Evolutionary conservation across 2,888 invertebrate species (phyloP).

Genomic region (Nipponacmea schrenckii): DNA sequence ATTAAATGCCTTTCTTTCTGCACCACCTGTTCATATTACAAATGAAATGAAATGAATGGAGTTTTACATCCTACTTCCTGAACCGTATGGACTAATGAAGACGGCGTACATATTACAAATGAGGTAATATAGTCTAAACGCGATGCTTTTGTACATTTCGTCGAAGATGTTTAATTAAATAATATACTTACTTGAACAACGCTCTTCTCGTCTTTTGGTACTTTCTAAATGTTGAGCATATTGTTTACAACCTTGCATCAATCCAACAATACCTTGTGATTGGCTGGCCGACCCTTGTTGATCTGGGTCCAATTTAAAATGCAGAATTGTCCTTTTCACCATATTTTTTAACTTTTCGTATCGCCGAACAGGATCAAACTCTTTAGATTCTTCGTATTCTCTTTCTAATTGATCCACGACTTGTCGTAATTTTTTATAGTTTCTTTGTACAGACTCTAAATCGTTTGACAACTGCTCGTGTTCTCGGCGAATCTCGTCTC

Average conservation of each 20-base stretch:
- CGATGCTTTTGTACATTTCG: neutral
- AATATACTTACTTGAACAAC: constrained; percentile 47
- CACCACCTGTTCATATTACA: too few relatives aligned
- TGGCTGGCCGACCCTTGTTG: constrained; percentile 32
- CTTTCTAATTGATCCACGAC: constrained; percentile 67
- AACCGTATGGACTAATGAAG: too few relatives aligned
- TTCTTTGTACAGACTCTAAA: constrained; percentile 47
- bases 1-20: too few relatives aligned
- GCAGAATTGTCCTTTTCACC: constrained; percentile 77
- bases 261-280: constrained; percentile 38
- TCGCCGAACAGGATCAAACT: constrained; percentile 92
- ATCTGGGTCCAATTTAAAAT: constrained; percentile 52
- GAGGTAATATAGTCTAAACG: neutral
- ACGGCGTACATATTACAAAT: neutral
- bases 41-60: too few relatives aligned
- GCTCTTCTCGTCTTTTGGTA: constrained; percentile 48
- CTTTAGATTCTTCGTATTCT: constrained; percentile 91
- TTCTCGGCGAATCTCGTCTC: constrained; percentile 47
- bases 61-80: too few relatives aligned
- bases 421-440: constrained; percentile 54
- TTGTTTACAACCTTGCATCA: constrained; percentile 44
- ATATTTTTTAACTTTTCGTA: constrained; percentile 97
- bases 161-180: neutral
- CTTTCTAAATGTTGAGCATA: constrained; percentile 48
- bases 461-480: constrained; percentile 56